Conservation (phyloP, 2,888 invertebrate species). For the Archaeoteleia sp. region DNA sequence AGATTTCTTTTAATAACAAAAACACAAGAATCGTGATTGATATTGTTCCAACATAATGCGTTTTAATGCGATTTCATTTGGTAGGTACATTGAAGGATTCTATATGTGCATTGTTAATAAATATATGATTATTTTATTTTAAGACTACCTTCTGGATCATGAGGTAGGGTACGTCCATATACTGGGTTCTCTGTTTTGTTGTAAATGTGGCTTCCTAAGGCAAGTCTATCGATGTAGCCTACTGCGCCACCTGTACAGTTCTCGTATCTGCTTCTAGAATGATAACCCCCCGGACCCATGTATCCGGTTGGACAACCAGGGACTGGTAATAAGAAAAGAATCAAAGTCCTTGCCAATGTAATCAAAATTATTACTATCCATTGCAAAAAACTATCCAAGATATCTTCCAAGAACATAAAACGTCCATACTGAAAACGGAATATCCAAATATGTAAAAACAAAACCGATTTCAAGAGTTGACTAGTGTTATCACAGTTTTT, state of each 20-base stretch:
- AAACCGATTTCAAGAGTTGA: no score
- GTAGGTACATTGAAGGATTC: no score
- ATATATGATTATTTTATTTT: no score
- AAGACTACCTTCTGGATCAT: slow-evolving; percentile 87
- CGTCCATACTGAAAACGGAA: slow-evolving; percentile 77
- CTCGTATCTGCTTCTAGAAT: slow-evolving; percentile 75
- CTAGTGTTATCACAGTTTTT: no score
- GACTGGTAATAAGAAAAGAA: slow-evolving; percentile 82
- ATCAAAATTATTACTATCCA: slow-evolving; percentile 82
- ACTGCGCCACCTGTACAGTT: slow-evolving; percentile 92
- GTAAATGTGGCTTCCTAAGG: slow-evolving; percentile 72
- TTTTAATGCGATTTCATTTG: no score
- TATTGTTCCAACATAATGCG: no score
- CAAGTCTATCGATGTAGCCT: slow-evolving; percentile 84
- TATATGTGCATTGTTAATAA: no score
- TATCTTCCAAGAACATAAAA: slow-evolving; percentile 77
- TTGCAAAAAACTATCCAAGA: slow-evolving; percentile 82
- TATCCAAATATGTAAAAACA: no score
- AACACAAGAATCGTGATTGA: no score
- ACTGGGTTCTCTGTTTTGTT: slow-evolving; percentile 67
- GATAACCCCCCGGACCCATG: slow-evolving; percentile 88
- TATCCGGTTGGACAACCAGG: slow-evolving; percentile 89
- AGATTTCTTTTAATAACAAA: slow-evolving; percentile 13
- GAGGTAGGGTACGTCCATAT: slow-evolving; percentile 78
- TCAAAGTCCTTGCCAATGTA: slow-evolving; percentile 79